Conservation (phyloP, 2,797 vertebrate species). For the Gorsachius magnificus region DNA sequence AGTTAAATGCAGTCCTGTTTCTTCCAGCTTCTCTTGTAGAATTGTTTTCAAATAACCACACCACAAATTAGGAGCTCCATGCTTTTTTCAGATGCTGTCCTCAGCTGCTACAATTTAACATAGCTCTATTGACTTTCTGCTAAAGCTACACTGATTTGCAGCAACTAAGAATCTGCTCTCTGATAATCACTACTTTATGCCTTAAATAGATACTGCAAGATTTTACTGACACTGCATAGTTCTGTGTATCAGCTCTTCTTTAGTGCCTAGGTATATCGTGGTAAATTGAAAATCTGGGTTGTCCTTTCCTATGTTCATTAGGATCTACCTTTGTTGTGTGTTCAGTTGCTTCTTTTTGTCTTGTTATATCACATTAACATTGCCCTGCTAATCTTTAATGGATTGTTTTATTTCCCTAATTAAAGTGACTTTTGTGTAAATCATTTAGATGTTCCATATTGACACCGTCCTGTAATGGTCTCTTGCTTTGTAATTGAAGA, state of each 20-base stretch:
- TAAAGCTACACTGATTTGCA: not conserved
- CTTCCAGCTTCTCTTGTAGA: not conserved
- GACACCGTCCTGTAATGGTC: not conserved
- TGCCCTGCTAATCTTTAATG: not conserved
- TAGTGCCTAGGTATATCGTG: not conserved
- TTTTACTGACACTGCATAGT: not conserved
- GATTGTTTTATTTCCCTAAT: not conserved
- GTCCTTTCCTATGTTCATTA: not conserved
- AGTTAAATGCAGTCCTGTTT: not conserved
- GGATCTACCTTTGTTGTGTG: not conserved
- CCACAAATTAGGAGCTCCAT: not conserved
- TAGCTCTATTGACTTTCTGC: not conserved
- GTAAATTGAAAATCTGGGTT: not conserved
- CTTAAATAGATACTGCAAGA: not conserved
- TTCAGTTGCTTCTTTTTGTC: conserved; percentile 21
- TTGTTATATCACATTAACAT: not conserved
- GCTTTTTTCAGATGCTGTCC: not conserved
- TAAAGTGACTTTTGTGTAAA: not conserved
- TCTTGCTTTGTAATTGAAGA: not conserved
- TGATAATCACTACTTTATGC: not conserved
- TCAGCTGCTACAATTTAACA: not conserved
- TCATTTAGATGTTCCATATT: conserved; percentile 9
- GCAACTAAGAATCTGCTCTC: not conserved
- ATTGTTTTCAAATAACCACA: not conserved
- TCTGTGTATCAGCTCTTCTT: not conserved